Percentiles rank a stretch among this genome's conserved stretches.
phyloP scores from a whole-genome alignment of 2,113 vertebrate genomes.

The Corythoichthys intestinalis region DNA sequence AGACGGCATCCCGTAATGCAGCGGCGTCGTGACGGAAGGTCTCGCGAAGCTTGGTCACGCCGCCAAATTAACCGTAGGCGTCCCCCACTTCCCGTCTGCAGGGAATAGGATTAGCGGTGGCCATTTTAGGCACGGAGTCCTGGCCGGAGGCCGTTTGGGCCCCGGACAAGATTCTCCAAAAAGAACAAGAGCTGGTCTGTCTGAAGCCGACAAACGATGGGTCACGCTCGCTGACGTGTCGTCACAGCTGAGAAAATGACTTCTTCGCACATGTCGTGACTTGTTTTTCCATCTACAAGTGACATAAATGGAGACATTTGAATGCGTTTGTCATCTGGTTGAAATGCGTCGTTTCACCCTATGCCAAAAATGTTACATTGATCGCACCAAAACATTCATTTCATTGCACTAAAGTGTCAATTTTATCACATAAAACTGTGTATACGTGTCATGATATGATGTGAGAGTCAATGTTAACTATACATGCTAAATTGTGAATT shows the following conservation, averaged over 20 bases:
- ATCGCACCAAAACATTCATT: too few species aligned
- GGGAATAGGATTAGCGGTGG: constrained; percentile 63
- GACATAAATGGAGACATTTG: background rate
- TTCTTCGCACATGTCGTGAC: background rate
- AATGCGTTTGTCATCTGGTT: too few species aligned
- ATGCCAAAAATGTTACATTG: too few species aligned
- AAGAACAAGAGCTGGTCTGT: constrained; percentile 59
- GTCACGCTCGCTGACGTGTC: constrained; percentile 47
- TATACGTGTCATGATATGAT: too few species aligned
- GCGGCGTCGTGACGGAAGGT: constrained; percentile 26
- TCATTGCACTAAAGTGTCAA: too few species aligned
- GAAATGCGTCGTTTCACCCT: too few species aligned
- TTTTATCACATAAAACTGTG: too few species aligned
- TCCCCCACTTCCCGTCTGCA: constrained; percentile 20
- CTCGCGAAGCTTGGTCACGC: background rate
- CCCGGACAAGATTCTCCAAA: background rate
- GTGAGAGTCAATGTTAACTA: too few species aligned
- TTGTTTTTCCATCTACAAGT: background rate
- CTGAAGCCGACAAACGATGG: constrained; percentile 17
- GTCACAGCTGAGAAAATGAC: constrained; percentile 11
- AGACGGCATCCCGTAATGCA: constrained; percentile 13
- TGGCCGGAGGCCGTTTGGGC: constrained; percentile 45
- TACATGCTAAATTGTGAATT: too few species aligned
- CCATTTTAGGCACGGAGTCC: constrained; percentile 42
- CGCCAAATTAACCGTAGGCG: background rate